Evolutionary conservation across 1,140 invertebrate species (phyloP).

Genomic region (Eriosoma lanigerum): DNA sequence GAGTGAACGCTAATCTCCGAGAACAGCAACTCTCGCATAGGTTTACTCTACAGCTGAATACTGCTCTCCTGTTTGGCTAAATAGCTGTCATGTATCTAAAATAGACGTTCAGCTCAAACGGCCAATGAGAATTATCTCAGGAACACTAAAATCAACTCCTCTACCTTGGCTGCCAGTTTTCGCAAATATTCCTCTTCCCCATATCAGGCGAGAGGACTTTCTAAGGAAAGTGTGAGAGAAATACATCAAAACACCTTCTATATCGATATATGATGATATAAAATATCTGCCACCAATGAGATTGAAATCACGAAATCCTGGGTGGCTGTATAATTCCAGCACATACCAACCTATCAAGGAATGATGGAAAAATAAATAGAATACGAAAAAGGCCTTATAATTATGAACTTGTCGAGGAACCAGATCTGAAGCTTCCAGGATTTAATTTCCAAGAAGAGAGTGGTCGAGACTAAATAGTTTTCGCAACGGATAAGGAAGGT

Average conservation of each 20-base stretch:
- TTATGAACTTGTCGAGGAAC: slow-evolving; percentile 15
- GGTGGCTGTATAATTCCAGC: background rate
- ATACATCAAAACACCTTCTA: background rate
- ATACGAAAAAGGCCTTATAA: slow-evolving; percentile 28
- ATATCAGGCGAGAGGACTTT: slow-evolving; percentile 20
- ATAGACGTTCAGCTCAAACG: slow-evolving; percentile 20
- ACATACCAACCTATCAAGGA: slow-evolving; percentile 11
- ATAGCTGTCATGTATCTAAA: slow-evolving; percentile 28
- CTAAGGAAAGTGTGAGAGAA: slow-evolving; percentile 19
- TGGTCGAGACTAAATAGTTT: slow-evolving; percentile 17
- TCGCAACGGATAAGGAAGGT: background rate
- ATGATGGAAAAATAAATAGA: slow-evolving; percentile 15
- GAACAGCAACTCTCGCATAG: slow-evolving; percentile 42
- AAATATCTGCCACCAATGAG: slow-evolving; percentile 26
- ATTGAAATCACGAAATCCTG: slow-evolving; percentile 41
- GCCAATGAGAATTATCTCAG: slow-evolving; percentile 39
- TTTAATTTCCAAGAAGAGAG: slow-evolving; percentile 22
- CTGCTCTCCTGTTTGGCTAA: slow-evolving; percentile 46
- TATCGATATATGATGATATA: slow-evolving; percentile 27
- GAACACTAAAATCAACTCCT: slow-evolving; percentile 46
- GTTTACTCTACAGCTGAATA: slow-evolving; percentile 53
- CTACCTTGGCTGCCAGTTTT: slow-evolving; percentile 32
- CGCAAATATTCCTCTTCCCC: slow-evolving; percentile 23
- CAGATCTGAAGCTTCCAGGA: slow-evolving; percentile 3
- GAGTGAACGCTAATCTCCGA: slow-evolving; percentile 25